Evolutionary conservation across 1,140 invertebrate species (phyloP), one percentile per base, ranked within the genome.

Genomic region (Orchestia grillus): DNA sequence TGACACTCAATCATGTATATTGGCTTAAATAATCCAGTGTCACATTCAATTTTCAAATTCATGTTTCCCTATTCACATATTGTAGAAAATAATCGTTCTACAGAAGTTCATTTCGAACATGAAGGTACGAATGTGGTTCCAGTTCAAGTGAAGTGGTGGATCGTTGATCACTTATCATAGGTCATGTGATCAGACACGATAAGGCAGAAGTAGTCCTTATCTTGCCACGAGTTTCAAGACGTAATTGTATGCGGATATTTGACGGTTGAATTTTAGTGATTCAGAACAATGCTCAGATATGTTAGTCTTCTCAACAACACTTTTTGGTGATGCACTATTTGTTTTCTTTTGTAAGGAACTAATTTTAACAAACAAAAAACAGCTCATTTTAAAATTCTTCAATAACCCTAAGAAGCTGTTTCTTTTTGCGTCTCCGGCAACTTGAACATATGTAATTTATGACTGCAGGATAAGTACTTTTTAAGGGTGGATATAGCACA

Each of bases 161-260:
- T 77, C 62, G 11, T 77, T 28, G 62, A 77, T 77, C 62, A 77
- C 62, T 77, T 77, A 77, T 77, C 62, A 28, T 77, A 77, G 62
- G 62, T 77, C 62, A 77, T 77, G 62, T 77, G 62, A 77, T 77
- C 62, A 23, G 15, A 28, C 11, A 77, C 62, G 62, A 77, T 77
- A 77, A 77, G 28, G 88, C 88, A 42, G n/a, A 41, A 28, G 43
- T 15, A 90, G 43, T 41, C 43, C 28, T 90, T 90, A 90, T 90
- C 88, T 90, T 90, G 88, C 88, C 88, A 90, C 88, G 88, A 42
- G 88, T 90, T 90, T 42, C 88, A 77, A 77, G 62, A 77, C 36
- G 62, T 77, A 77, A 77, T 28, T 77, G 62, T 53, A 19, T 77
- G 28, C 62, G 62, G 62, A 77, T 36, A 77, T 28, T 77, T 77